Percentiles rank a stretch among this genome's conserved stretches.
These are phyloP conservation scores for Momotus momota DNA, from an alignment of 2,797 vertebrate genomes.

Conservation along the genomic window DNA sequence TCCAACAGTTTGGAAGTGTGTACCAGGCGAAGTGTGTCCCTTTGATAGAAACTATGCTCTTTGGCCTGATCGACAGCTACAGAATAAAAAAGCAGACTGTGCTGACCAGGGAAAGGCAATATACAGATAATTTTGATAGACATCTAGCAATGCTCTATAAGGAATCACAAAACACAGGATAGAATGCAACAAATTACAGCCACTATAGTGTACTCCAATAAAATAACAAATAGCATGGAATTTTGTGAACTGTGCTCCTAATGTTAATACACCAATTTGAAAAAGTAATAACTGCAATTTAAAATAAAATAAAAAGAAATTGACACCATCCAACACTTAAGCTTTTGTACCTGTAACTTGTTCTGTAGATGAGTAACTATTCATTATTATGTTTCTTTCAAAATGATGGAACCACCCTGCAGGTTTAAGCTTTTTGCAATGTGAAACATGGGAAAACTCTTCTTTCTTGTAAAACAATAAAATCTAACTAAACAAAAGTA, in stretches of 20 bases:
- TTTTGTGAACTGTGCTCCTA: background rate
- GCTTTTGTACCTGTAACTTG: fast-evolving
- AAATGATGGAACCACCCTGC: background rate
- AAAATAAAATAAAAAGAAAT: background rate
- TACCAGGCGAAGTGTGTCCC: background rate
- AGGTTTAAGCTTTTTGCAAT: background rate
- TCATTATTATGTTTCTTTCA: background rate
- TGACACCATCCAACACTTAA: fast-evolving
- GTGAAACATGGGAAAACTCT: background rate
- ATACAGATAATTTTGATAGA: background rate
- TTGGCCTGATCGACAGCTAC: background rate
- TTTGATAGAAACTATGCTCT: background rate
- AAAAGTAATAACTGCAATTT: background rate
- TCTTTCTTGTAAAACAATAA: background rate
- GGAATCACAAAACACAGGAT: background rate
- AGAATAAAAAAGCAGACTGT: background rate
- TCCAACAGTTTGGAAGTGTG: background rate
- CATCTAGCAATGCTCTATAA: background rate
- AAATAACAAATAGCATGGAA: background rate
- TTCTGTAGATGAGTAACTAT: background rate
- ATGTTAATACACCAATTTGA: background rate
- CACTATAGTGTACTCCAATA: background rate
- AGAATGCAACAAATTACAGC: background rate
- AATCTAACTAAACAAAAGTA: background rate
- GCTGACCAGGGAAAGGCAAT: background rate